These are phyloP conservation scores for Lepilemur septentrionalis DNA, from an alignment of 2,797 vertebrate species.

Conservation along the genomic window DNA sequence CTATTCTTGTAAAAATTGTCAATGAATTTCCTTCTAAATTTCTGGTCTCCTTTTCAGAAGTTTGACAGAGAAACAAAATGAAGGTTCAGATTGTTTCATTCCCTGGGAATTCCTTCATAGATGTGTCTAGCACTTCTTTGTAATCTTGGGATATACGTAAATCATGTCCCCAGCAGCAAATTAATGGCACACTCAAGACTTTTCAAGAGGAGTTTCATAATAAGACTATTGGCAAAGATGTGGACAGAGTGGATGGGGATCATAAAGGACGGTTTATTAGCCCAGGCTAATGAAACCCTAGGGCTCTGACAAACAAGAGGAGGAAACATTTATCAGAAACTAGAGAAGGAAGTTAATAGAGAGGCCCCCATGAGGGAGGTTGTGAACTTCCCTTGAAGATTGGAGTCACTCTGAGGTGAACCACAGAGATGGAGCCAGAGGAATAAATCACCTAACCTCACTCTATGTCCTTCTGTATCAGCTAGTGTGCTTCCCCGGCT, in stretches of 20 bases:
- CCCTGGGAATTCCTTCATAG: not conserved
- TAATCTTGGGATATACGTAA: not conserved
- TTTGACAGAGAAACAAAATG: not conserved
- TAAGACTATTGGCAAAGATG: not conserved
- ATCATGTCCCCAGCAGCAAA: not conserved
- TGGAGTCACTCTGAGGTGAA: not conserved
- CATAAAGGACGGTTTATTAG: not conserved
- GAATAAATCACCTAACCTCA: not conserved
- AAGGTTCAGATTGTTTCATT: not conserved
- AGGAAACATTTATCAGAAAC: not conserved
- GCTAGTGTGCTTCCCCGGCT: not conserved
- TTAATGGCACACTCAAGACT: not conserved
- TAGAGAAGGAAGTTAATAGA: not conserved
- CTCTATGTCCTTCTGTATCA: not conserved
- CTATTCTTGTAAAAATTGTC: not conserved
- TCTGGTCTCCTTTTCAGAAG: not conserved
- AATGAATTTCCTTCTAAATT: not conserved
- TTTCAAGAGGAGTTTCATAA: not conserved
- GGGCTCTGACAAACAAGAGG: not conserved
- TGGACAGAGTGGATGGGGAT: not conserved
- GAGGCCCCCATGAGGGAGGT: not conserved
- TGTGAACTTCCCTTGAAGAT: not conserved
- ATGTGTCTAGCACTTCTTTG: not conserved
- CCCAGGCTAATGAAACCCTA: not conserved
- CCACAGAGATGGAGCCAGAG: not conserved